These are phyloP conservation scores for Catharus ustulatus DNA, from an alignment of 2,797 vertebrate genomes.

Conservation along the genomic window DNA sequence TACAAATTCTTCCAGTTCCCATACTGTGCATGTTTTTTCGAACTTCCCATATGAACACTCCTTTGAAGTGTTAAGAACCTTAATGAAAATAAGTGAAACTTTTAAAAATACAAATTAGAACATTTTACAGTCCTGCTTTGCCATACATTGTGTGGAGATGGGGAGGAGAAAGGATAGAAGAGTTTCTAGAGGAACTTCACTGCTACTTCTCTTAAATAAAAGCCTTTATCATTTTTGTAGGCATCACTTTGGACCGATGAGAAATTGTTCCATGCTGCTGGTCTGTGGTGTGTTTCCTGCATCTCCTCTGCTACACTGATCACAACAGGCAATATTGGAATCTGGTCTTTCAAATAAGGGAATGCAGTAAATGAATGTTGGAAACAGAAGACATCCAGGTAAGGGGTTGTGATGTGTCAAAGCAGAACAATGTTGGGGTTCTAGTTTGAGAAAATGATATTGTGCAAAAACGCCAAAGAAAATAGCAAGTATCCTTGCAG, in stretches of 20 bases:
- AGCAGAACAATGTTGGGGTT: not conserved
- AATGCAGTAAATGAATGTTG: not conserved
- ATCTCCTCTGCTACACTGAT: not conserved
- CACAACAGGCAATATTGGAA: not conserved
- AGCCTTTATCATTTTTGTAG: not conserved
- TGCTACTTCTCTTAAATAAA: not conserved
- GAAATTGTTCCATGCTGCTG: not conserved
- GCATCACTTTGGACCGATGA: not conserved
- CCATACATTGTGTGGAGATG: not conserved
- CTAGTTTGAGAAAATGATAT: not conserved
- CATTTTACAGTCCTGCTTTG: not conserved
- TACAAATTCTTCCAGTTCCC: not conserved
- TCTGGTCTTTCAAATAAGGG: not conserved
- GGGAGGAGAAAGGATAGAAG: not conserved
- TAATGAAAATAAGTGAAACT: not conserved
- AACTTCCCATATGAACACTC: not conserved
- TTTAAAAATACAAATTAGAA: not conserved
- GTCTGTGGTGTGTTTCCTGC: fast-evolving
- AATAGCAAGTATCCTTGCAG: not conserved
- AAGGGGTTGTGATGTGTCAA: fast-evolving
- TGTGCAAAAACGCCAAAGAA: not conserved
- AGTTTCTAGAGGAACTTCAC: not conserved
- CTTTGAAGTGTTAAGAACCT: not conserved
- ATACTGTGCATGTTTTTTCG: not conserved
- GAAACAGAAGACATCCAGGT: not conserved